phyloP scores from a whole-genome alignment of 2,797 vertebrate species.

The Sebastes hubbsi region DNA sequence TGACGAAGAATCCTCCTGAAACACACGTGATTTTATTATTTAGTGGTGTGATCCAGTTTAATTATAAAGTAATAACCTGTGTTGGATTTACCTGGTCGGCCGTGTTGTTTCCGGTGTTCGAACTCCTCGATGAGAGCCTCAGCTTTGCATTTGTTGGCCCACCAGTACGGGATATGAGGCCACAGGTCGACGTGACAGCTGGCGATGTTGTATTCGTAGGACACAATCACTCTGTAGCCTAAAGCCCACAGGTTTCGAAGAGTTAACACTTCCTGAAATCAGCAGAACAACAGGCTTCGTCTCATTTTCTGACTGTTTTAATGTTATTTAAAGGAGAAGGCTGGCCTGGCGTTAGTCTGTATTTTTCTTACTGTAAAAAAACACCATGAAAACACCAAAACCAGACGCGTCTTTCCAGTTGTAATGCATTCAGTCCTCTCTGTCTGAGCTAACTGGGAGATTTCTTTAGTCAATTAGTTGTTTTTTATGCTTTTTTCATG shows the following conservation, averaged over 20 bases:
- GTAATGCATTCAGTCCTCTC: too few species aligned
- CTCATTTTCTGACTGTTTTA: not conserved
- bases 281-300: slow-evolving; percentile 5
- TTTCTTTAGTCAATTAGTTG: too few species aligned
- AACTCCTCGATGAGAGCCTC: slow-evolving; percentile 86
- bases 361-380: too few species aligned
- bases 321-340: too few species aligned
- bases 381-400: too few species aligned
- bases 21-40: not conserved
- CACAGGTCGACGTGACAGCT: slow-evolving; percentile 84
- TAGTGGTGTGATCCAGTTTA: not conserved
- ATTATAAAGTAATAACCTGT: not conserved
- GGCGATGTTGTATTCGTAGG: slow-evolving; percentile 84
- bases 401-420: too few species aligned
- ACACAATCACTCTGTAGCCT: slow-evolving; percentile 87
- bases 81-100: slow-evolving; percentile 87
- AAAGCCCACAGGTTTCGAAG: slow-evolving; percentile 87
- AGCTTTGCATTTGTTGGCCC: slow-evolving; percentile 89
- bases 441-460: too few species aligned
- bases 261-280: slow-evolving; percentile 85
- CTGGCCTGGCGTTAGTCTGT: too few species aligned
- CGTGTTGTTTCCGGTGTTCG: slow-evolving; percentile 84
- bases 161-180: slow-evolving; percentile 93
- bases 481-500: too few species aligned
- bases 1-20: slow-evolving; percentile 91